Percentiles rank a stretch among this genome's conserved stretches.
Conservation (phyloP, 2,797 vertebrate genomes). For the Labroides dimidiatus region DNA sequence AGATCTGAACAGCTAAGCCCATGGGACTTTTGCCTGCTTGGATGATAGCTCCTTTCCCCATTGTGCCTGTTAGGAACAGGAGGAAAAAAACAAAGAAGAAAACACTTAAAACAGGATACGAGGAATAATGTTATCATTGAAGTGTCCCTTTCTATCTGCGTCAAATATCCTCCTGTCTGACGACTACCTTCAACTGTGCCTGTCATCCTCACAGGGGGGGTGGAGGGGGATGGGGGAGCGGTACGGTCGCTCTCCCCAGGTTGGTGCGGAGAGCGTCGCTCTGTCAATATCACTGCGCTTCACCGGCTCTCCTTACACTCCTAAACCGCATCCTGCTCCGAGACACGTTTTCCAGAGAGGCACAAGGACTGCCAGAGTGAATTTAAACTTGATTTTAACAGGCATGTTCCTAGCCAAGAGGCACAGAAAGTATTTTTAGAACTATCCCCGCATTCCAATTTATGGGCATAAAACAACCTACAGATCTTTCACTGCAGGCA, state of each 20-base stretch:
- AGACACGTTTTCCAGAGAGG: conserved; percentile 82
- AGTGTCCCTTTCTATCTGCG: conserved; percentile 82
- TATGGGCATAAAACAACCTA: conserved; percentile 85
- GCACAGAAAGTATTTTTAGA: conserved; percentile 86
- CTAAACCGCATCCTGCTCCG: conserved; percentile 77
- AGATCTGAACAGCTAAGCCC: conserved; percentile 87
- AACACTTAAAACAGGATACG: conserved; percentile 52
- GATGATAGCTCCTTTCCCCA: conserved; percentile 85
- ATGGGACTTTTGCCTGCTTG: conserved; percentile 85
- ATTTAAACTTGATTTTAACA: conserved; percentile 88
- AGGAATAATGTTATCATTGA: conserved; percentile 84
- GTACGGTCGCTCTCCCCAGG: conserved; percentile 72
- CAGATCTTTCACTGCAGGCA: conserved; percentile 79
- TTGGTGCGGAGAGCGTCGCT: conserved; percentile 70
- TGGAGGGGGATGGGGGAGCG: conserved; percentile 27
- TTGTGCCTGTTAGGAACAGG: conserved; percentile 82
- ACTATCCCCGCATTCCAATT: conserved; percentile 83
- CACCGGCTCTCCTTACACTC: conserved; percentile 78
- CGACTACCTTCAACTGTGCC: conserved; percentile 83
- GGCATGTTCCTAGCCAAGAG: conserved; percentile 84
- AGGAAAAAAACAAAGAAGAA: conserved; percentile 38
- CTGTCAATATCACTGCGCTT: conserved; percentile 83
- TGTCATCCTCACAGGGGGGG: conserved; percentile 66
- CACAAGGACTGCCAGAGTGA: conserved; percentile 84
- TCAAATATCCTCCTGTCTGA: conserved; percentile 84